Conservation (phyloP, 1,140 invertebrate species). For the Apis mellifera region Amel_HAv3.1 CM009933.2:12209001-12209500, state of each 20-base stretch:
- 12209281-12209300: slow-evolving; percentile 78
- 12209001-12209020: too few species aligned
- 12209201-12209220: slow-evolving; percentile 57
- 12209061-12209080: too few species aligned
- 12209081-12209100: too few species aligned
- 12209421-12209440: neutral
- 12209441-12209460: neutral
- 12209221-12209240: slow-evolving; percentile 54
- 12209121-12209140: slow-evolving; percentile 56
- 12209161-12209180: slow-evolving; percentile 77
- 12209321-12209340: slow-evolving; percentile 9
- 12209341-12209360: neutral
- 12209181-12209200: slow-evolving; percentile 75
- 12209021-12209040: too few species aligned
- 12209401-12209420: too few species aligned
- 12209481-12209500: neutral
- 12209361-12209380: neutral
- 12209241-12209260: slow-evolving; percentile 54
- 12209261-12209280: slow-evolving; percentile 62
- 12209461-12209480: neutral
- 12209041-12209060: too few species aligned
- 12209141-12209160: slow-evolving; percentile 66
- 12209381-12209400: neutral
- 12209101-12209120: slow-evolving; percentile 34
- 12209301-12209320: slow-evolving; percentile 47